Evolutionary conservation across 1,140 invertebrate genomes (phyloP).

Genomic region (Berghia stephanieae): DNA sequence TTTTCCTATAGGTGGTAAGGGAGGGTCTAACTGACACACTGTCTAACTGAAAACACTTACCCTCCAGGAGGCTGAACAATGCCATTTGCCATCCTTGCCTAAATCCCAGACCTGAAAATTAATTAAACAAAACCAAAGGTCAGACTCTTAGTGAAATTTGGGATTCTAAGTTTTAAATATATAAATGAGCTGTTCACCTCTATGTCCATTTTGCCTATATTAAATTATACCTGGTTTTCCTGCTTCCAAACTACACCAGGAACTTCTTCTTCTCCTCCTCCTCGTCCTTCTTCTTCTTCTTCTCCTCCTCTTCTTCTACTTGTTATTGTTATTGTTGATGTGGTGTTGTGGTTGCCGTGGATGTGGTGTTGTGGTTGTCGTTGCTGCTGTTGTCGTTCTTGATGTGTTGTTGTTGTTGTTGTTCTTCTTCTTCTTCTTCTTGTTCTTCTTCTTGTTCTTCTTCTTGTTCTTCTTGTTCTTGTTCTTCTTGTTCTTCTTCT

Average conservation of each 20-base stretch:
- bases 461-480: constrained; percentile 2
- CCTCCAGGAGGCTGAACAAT: constrained; percentile 89
- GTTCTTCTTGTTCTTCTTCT: neutral
- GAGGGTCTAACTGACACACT: too few species aligned
- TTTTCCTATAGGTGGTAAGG: too few species aligned
- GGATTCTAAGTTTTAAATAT: too few species aligned
- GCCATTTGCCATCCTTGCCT: constrained; percentile 84
- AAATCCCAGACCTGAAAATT: constrained; percentile 87
- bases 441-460: neutral
- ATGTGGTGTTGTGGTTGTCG: neutral
- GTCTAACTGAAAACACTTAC: constrained; percentile 66
- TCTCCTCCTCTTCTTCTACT: neutral
- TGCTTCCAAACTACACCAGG: neutral
- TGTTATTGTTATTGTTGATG: neutral
- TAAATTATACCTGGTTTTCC: too few species aligned
- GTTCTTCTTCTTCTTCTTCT: neutral
- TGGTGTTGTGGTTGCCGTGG: neutral
- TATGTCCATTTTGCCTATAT: too few species aligned
- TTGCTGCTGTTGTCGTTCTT: neutral
- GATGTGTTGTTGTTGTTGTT: too few species aligned
- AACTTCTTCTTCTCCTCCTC: neutral
- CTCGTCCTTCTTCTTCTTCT: neutral
- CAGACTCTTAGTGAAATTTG: too few species aligned
- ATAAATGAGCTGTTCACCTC: too few species aligned
- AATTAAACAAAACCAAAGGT: too few species aligned